Base-by-base conservation (phyloP, 2,113 vertebrate genomes). In the Bagarius yarrelli region DNA sequence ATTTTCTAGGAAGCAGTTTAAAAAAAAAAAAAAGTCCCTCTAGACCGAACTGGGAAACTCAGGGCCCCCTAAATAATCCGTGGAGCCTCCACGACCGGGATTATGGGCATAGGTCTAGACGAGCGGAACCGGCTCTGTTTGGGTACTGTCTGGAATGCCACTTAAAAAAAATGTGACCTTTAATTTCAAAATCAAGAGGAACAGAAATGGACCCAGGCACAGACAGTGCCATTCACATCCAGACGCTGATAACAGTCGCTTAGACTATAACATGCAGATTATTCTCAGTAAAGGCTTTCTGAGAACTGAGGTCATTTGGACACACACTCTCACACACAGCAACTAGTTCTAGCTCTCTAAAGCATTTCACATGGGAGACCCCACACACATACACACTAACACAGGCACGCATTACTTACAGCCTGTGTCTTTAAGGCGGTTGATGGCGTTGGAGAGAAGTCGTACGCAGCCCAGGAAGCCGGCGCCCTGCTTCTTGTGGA, bases 401-500 rank as follows among this genome's bases (percentile, higher is more conserved):
- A 78, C 8, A 83, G 21, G 50, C 6, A 60, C 34, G 79, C 63
- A 85, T 77, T n/a, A 86, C 85, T 81, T 91, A 99, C 98, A 99
- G 90, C 98, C 98, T 81, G 98, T 99, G 94, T 99, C 98, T 94
- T 99, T 99, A 87, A 99, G 96, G 90, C 97, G 96, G 89, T 96
- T 98, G 93, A 99, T 99, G 44, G 96, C 95, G 0, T 98, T 99
- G 85, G 97, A 99, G 83, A 99, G 95, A 87, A 99, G 98, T 67
- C 98, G 96, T 76, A 99, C 96, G 84, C 98, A 99, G 86, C 97
- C 98, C 87, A 99, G 94, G 93, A 99, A 99, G 15, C 98, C 98
- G 27, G 98, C 98, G 71, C 98, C 98, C 90, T 99, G 98, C 88
- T 99, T 99, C 94, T 99, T 99, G 91, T 99, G 98, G 80, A 99